Base-by-base conservation (phyloP, 2,888 invertebrate species). In the Tineola bisselliella region DNA sequence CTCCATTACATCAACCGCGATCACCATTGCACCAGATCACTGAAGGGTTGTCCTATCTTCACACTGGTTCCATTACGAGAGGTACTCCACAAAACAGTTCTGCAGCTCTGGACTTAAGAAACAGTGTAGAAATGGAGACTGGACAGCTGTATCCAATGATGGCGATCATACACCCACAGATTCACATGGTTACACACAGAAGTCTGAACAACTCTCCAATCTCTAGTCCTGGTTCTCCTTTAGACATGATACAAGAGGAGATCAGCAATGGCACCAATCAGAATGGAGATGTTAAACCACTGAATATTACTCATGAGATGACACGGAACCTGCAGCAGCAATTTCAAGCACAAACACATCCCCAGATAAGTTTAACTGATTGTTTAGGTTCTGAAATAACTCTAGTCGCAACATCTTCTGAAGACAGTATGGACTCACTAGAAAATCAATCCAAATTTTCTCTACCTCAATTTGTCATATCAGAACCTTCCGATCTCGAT, bases 301-400 rank as follows among this genome's bases (percentile, higher is more conserved):
- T 63, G 2, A 38, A 62, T 6, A 71, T 70, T 60, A 62, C 65
- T 0, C 79, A 70, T 64, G 73, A 76, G 68, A 66, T 74, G 80
- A 65, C 70, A 73, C 63, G 74, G 70, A 66, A 68, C 71, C 63
- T 75, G 69, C 62, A 75, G 69, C 63, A 74, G 68, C 69, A 72
- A 64, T 75, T 75, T 25, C 72, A 77, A 84, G 70, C 8, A 69
- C 73, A 25, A 71, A 66, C 64, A 25, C 91, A 93, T 74, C 96
- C 97, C 0, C 96, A 96, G 77, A 97, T 97, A 63, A 96, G 95
- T 67, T 89, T 97, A 10, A 97, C 97, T 0, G 97, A 97, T 74
- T 96, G 96, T 61, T 88, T 94, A 61, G 97, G 97, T 0, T 94
- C 93, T 6, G 94, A 94, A 78, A 91, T 94, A 0, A 94, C 94